A percentile compares a stretch with the other conserved stretches of the same genome.
Evolutionary conservation across 2,113 vertebrate species (phyloP).

Genomic region (Heptranchias perlo): DNA sequence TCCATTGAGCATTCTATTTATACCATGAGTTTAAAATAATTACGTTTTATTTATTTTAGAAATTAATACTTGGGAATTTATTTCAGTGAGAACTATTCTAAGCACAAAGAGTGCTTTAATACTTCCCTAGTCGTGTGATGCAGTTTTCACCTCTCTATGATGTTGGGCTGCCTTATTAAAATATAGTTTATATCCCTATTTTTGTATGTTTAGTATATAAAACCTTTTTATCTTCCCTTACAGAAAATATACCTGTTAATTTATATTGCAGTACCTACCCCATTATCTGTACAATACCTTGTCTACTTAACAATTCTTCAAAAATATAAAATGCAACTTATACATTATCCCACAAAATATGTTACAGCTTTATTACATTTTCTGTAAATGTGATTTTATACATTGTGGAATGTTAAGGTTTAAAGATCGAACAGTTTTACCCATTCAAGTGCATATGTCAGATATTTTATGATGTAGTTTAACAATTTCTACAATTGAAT

Average conservation of each 20-base stretch:
- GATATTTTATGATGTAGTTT: neutral
- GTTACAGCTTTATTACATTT: neutral
- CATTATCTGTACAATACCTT: conserved; percentile 1
- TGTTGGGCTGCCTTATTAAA: conserved; percentile 29
- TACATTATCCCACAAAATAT: neutral
- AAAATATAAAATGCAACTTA: neutral
- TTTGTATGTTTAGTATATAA: conserved; percentile 27
- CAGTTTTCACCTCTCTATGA: neutral
- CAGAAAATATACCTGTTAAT: conserved; percentile 28
- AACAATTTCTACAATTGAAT: neutral
- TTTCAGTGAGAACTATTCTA: too few relatives aligned
- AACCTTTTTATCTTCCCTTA: neutral
- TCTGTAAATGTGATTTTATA: conserved; percentile 27
- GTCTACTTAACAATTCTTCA: neutral
- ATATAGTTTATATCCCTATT: conserved; percentile 33
- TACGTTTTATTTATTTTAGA: conserved; percentile 33
- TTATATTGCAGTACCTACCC: conserved; percentile 30
- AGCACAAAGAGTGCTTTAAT: conserved; percentile 25
- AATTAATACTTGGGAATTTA: neutral
- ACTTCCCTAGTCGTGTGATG: neutral
- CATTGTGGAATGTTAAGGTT: neutral
- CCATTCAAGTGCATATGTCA: neutral
- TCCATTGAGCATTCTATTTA: conserved; percentile 21
- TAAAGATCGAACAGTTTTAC: neutral
- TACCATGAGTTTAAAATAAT: conserved; percentile 31